Evolutionary conservation across 2,888 invertebrate genomes (phyloP).

Genomic region (Litoditis marina): DNA sequence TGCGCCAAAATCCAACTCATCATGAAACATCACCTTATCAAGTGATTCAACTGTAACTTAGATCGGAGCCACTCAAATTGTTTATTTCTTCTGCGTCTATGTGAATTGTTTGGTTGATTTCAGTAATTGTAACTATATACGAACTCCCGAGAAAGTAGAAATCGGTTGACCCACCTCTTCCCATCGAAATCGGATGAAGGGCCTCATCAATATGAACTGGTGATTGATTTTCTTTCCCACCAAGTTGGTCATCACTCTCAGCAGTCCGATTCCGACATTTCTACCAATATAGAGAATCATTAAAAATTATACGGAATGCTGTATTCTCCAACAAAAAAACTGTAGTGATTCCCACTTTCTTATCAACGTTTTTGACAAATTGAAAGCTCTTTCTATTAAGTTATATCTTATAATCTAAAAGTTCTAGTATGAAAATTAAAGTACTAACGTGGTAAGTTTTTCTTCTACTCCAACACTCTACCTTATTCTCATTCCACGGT

Average conservation of each 20-base stretch:
- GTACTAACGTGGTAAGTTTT: neutral
- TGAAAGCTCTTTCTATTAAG: no score
- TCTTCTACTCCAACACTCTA: slow-evolving; percentile 11
- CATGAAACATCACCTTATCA: no score
- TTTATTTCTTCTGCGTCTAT: no score
- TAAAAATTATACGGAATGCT: neutral
- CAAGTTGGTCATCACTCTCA: slow-evolving; percentile 80
- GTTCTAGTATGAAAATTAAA: neutral
- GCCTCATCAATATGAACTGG: slow-evolving; percentile 85
- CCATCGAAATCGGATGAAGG: slow-evolving; percentile 88
- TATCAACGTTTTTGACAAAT: slow-evolving; percentile 62
- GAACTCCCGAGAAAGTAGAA: no score
- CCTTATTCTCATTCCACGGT: slow-evolving; percentile 67
- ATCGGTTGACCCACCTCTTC: slow-evolving; percentile 75
- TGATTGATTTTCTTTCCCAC: slow-evolving; percentile 85
- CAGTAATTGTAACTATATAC: no score
- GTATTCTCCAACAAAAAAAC: slow-evolving; percentile 21
- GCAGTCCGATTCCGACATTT: slow-evolving; percentile 82
- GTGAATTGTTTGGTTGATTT: no score
- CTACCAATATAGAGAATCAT: slow-evolving; percentile 70
- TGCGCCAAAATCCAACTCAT: no score
- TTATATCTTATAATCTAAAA: no score
- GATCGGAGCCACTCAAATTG: no score
- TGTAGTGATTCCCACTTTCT: slow-evolving; percentile 63
- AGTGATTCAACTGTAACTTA: no score